Evolutionary conservation across 2,797 vertebrate genomes (phyloP), one percentile per base, ranked within the genome.

Genomic region (Podarcis siculus): DNA sequence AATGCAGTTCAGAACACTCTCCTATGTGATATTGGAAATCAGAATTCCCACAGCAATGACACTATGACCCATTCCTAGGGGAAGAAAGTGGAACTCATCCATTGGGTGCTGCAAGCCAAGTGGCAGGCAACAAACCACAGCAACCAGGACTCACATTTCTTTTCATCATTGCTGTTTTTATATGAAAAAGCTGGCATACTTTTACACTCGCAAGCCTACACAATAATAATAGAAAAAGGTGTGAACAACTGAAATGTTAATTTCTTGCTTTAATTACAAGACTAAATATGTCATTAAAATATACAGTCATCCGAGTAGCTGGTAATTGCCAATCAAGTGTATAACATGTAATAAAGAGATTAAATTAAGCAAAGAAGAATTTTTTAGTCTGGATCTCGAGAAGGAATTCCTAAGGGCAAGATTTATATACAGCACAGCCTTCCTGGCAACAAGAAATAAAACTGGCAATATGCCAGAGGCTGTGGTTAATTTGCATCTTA

Each of bases 241-340:
- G 12, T n/a, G 12, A 12, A 61, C 90, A 89, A 89, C 4, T 30
- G 35, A 79, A 89, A 85, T 85, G 87, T 58, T 85, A 90, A 21
- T 91, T 86, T 79, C 67, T 61, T 58, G 17, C 32, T 80, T 85
- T 82, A 91, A 92, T 42, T 83, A 87, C 15, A 89, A 87, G 64
- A 95, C 73, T 69, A 87, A 93, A 91, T 92, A 72, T 84, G 55
- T 6, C 72, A 86, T 86, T 93, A 93, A 92, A 92, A 87, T 19
- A 89, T 1, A 2, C 77, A 89, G 82, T 61, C 88, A 87, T 86
- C 79, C 87, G 79, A 71, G 79, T 66, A 58, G 83, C 64, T 76
- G 58, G 64, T 89, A 93, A 92, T 85, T 93, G 75, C 77, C 83
- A 85, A 89, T 85, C 87, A 89, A 80, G 82, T 66, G 77, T 89